Conservation (phyloP, 2,113 vertebrate species). For the Phoxinus phoxinus region DNA sequence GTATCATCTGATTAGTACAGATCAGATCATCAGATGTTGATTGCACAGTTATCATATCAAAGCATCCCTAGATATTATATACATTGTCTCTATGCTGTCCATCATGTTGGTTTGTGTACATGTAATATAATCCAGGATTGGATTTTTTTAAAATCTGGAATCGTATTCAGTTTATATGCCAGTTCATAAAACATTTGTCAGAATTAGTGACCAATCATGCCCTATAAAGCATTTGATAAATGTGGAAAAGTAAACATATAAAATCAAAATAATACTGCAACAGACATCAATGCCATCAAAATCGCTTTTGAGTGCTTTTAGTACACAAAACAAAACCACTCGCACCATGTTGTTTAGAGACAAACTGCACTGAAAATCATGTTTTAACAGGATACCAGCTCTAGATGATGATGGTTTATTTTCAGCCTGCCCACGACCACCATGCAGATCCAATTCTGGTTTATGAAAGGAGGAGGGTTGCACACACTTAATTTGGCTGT, state of each 20-base stretch:
- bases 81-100: constrained; percentile 29
- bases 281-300: constrained; percentile 12
- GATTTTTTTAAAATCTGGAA: not conserved
- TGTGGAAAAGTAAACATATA: constrained; percentile 27
- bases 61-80: constrained; percentile 51
- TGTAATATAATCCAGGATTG: not conserved
- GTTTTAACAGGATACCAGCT: constrained; percentile 12
- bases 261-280: constrained; percentile 39
- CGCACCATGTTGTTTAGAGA: constrained; percentile 11
- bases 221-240: constrained; percentile 24
- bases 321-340: constrained; percentile 38
- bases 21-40: constrained; percentile 26
- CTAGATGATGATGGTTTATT: constrained; percentile 1
- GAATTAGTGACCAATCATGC: constrained; percentile 29
- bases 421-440: not conserved
- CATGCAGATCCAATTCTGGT: constrained; percentile 5
- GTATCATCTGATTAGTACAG: not conserved
- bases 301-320: constrained; percentile 47
- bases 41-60: constrained; percentile 25
- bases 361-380: not conserved
- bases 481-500: constrained; percentile 7
- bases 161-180: constrained; percentile 3
- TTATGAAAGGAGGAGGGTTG: constrained; percentile 14
- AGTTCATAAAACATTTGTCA: constrained; percentile 16
- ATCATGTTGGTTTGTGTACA: constrained; percentile 12